A percentile compares a stretch with the other conserved stretches of the same genome.
Conservation (phyloP, 2,888 invertebrate species). For the Tetanocera ferruginea region DNA sequence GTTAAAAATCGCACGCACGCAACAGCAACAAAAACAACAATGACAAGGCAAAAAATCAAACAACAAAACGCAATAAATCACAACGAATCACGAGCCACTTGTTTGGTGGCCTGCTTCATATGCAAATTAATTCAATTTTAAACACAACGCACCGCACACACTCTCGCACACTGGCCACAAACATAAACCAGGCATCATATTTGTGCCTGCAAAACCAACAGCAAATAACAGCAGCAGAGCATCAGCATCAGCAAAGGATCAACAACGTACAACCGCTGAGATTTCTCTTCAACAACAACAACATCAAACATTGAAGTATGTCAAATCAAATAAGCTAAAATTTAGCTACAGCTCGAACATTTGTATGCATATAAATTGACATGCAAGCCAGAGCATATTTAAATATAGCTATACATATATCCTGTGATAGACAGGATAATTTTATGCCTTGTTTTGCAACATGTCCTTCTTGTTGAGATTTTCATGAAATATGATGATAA, state of each 20-base stretch:
- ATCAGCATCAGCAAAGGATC: not conserved
- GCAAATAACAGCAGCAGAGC: not conserved
- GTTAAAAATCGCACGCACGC: slow-evolving; percentile 16
- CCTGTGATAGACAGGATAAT: slow-evolving; percentile 1
- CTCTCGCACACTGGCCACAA: not conserved
- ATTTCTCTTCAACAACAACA: not conserved
- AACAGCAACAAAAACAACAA: not conserved
- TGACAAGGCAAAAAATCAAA: not conserved
- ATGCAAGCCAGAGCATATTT: slow-evolving; percentile 12
- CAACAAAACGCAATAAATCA: slow-evolving; percentile 25
- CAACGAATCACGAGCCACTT: slow-evolving; percentile 28
- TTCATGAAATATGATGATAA: not conserved
- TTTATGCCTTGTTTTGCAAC: not conserved
- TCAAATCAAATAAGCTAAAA: slow-evolving; percentile 30
- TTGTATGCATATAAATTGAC: slow-evolving; percentile 19
- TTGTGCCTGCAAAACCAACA: slow-evolving; percentile 6
- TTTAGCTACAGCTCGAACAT: not conserved
- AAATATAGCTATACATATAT: not conserved
- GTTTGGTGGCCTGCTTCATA: slow-evolving; percentile 27
- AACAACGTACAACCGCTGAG: not conserved
- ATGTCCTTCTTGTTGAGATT: not conserved
- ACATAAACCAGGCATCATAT: not conserved
- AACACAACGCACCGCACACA: not conserved
- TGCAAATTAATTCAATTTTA: slow-evolving; percentile 35
- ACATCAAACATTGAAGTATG: not conserved